These are phyloP conservation scores for Somateria mollissima DNA, from an alignment of 2,797 vertebrate genomes.

Conservation along the genomic window DNA sequence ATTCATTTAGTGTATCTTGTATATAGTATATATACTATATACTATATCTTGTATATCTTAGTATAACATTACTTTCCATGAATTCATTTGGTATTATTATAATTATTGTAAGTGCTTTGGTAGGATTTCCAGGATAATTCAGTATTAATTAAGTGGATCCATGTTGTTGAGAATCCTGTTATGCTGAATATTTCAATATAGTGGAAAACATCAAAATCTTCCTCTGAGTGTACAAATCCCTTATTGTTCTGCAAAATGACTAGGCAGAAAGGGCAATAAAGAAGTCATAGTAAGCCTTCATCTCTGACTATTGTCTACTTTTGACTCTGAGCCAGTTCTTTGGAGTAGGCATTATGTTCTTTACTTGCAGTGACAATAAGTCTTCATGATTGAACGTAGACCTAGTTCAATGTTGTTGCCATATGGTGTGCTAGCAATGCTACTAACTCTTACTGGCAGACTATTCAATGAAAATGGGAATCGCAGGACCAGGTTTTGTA, in stretches of 20 bases:
- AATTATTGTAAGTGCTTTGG: constrained; percentile 1
- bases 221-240: not conserved
- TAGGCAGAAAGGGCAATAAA: not conserved
- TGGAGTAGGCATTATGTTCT: not conserved
- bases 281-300: not conserved
- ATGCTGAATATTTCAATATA: not conserved
- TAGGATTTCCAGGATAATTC: constrained; percentile 25
- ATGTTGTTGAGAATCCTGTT: not conserved
- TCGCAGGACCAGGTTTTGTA: not conserved
- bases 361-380: not conserved
- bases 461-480: not conserved
- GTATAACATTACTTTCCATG: not conserved
- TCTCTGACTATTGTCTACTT: not conserved
- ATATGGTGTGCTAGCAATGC: not conserved
- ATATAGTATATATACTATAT: not conserved
- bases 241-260: constrained; percentile 2
- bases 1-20: not conserved
- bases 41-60: too few species aligned
- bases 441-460: not conserved
- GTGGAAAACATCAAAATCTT: not conserved
- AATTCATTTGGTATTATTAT: not conserved
- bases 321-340: not conserved
- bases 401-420: not conserved
- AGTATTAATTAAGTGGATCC: constrained; percentile 16
- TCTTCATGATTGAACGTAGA: not conserved